These are phyloP conservation scores for Ormia ochracea DNA, from an alignment of 2,888 invertebrate genomes.

Conservation along the genomic window DNA sequence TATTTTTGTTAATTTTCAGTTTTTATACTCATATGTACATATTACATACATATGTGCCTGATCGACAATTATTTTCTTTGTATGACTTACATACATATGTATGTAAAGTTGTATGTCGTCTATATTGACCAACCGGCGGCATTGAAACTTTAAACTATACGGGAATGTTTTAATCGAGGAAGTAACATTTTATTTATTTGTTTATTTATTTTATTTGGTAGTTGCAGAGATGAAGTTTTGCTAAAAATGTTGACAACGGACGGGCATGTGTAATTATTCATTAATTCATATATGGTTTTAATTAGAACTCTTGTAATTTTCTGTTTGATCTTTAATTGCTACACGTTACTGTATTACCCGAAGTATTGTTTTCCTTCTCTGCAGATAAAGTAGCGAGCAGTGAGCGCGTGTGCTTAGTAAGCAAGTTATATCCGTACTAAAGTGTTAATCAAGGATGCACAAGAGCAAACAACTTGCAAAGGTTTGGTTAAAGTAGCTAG, in stretches of 20 bases:
- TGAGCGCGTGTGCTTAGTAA: slow-evolving; percentile 47
- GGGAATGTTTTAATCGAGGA: background rate
- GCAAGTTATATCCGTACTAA: slow-evolving; percentile 58
- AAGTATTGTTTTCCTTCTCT: background rate
- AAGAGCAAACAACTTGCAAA: slow-evolving; percentile 61
- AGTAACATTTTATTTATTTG: background rate
- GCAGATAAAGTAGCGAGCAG: slow-evolving; percentile 25
- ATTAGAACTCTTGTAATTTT: slow-evolving; percentile 1
- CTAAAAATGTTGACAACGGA: background rate
- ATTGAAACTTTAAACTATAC: background rate
- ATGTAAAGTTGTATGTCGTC: too few species aligned
- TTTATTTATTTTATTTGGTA: background rate
- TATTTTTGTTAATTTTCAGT: background rate
- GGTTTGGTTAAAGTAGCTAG: slow-evolving; percentile 59
- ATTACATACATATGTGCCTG: background rate
- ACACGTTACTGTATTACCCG: background rate
- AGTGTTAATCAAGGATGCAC: slow-evolving; percentile 60
- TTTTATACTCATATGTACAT: background rate
- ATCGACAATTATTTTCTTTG: background rate
- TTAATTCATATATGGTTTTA: slow-evolving; percentile 7
- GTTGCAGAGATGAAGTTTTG: background rate
- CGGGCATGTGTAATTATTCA: background rate
- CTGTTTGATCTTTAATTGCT: background rate
- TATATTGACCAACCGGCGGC: slow-evolving; percentile 3
- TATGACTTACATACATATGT: too few species aligned